Percentiles rank a stretch among this genome's conserved stretches.
Evolutionary conservation across 2,113 vertebrate genomes (phyloP).

Genomic region (Tinamus guttatus): DNA sequence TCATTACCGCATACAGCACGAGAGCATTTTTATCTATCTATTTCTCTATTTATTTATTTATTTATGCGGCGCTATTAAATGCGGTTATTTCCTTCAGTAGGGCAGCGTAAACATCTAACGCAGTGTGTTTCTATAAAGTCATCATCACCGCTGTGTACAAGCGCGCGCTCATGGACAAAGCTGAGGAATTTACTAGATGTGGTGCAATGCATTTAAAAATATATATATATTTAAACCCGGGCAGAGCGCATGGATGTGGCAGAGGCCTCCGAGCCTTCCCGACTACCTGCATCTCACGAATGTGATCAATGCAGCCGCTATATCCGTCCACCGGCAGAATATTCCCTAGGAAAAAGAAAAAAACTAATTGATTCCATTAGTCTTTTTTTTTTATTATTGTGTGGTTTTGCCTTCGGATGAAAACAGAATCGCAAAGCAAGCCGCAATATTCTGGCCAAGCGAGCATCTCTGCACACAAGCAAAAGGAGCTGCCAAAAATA

Average conservation of each 20-base stretch:
- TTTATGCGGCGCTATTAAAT: not conserved
- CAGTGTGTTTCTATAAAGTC: conserved; percentile 35
- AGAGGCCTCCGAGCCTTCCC: not conserved
- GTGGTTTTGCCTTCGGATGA: not conserved
- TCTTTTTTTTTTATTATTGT: not conserved
- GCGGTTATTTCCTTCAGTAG: conserved; percentile 22
- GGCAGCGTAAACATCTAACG: not conserved
- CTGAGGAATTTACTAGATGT: not conserved
- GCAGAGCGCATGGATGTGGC: not conserved
- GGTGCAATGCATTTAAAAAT: not conserved
- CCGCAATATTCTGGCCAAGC: not conserved
- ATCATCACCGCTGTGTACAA: not conserved
- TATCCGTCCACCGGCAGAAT: not conserved
- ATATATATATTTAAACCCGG: too few relatives aligned
- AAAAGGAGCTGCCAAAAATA: not conserved
- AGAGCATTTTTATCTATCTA: not conserved
- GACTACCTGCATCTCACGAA: not conserved
- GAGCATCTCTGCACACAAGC: not conserved
- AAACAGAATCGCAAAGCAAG: not conserved
- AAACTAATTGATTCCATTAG: not conserved
- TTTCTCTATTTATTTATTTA: too few relatives aligned
- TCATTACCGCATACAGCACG: conserved; percentile 12
- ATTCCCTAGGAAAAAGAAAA: not conserved
- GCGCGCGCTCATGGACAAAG: not conserved
- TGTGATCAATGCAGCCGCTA: not conserved